phyloP scores from a whole-genome alignment of 2,888 invertebrate species.

The Rambutsinella grinnellia region DNA sequence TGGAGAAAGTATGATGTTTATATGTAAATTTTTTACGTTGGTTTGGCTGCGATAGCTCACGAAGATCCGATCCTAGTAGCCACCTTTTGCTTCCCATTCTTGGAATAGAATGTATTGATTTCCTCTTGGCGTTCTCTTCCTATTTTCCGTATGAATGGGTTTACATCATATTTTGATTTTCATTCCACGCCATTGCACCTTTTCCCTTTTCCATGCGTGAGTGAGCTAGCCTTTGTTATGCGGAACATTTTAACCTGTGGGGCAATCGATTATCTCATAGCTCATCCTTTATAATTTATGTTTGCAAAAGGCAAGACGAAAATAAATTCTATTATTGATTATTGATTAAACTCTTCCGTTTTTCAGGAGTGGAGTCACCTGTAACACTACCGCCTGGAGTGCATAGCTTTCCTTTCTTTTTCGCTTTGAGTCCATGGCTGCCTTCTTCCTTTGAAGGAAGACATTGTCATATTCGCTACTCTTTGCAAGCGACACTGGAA shows the following conservation, averaged over 20 bases:
- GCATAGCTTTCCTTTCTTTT: constrained; percentile 33
- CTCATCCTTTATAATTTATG: not conserved
- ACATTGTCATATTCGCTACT: constrained; percentile 33
- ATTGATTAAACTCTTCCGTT: not conserved
- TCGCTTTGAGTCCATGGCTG: constrained; percentile 36
- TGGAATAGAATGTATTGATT: too few relatives aligned
- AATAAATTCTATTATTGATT: not conserved
- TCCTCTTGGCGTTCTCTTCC: not conserved
- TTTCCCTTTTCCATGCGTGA: not conserved
- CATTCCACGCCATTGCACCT: constrained; percentile 3
- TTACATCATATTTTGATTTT: not conserved
- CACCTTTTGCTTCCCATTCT: too few relatives aligned
- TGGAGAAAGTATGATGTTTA: constrained; percentile 32
- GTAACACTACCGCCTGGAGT: constrained; percentile 28
- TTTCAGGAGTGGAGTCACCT: constrained; percentile 26
- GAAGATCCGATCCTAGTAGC: too few relatives aligned
- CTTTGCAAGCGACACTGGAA: constrained; percentile 25
- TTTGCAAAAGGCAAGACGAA: not conserved
- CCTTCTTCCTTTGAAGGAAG: constrained; percentile 41
- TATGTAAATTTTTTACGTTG: too few relatives aligned
- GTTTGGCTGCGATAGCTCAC: too few relatives aligned
- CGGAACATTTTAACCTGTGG: not conserved
- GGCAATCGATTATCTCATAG: too few relatives aligned
- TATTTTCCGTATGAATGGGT: not conserved
- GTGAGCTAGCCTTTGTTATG: not conserved